Percentiles rank a stretch among this genome's conserved stretches.
These are phyloP conservation scores for Teinopalpus imperialis DNA, from an alignment of 2,888 invertebrate genomes.

Conservation along the genomic window DNA sequence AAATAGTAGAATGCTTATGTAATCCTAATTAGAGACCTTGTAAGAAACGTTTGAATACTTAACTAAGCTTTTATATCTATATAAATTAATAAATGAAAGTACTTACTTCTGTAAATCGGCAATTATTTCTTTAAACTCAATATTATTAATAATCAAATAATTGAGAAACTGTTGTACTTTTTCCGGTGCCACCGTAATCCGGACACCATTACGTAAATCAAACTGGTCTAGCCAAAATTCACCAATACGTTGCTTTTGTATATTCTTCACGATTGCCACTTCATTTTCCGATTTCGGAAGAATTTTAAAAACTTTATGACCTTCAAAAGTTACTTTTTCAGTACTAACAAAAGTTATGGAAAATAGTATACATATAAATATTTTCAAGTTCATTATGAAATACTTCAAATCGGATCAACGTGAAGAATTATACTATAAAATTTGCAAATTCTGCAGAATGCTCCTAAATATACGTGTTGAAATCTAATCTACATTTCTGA, in stretches of 20 bases:
- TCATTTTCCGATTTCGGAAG: slow-evolving; percentile 70
- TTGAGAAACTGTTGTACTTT: slow-evolving; percentile 42
- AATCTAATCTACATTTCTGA: slow-evolving; percentile 19
- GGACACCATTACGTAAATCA: slow-evolving; percentile 52
- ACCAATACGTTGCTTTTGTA: slow-evolving; percentile 58
- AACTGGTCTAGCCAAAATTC: slow-evolving; percentile 63
- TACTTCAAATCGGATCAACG: background rate
- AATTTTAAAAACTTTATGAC: slow-evolving; percentile 82
- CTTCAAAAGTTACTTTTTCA: slow-evolving; percentile 64
- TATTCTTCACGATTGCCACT: slow-evolving; percentile 60
- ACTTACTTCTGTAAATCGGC: slow-evolving; percentile 59
- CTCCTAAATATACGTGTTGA: background rate
- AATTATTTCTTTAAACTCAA: slow-evolving; percentile 46
- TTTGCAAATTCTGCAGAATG: slow-evolving; percentile 5
- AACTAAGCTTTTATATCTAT: too few relatives aligned
- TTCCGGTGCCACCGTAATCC: slow-evolving; percentile 54
- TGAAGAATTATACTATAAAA: background rate
- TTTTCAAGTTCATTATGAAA: slow-evolving; percentile 11
- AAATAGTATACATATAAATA: slow-evolving; percentile 37
- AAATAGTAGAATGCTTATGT: too few relatives aligned
- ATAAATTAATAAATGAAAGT: slow-evolving; percentile 30
- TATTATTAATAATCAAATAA: slow-evolving; percentile 31
- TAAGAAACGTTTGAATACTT: too few relatives aligned
- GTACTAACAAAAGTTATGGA: background rate
- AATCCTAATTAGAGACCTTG: too few relatives aligned